Evolutionary conservation across 2,113 vertebrate genomes (phyloP).

Genomic region (Cyanistes caeruleus): DNA sequence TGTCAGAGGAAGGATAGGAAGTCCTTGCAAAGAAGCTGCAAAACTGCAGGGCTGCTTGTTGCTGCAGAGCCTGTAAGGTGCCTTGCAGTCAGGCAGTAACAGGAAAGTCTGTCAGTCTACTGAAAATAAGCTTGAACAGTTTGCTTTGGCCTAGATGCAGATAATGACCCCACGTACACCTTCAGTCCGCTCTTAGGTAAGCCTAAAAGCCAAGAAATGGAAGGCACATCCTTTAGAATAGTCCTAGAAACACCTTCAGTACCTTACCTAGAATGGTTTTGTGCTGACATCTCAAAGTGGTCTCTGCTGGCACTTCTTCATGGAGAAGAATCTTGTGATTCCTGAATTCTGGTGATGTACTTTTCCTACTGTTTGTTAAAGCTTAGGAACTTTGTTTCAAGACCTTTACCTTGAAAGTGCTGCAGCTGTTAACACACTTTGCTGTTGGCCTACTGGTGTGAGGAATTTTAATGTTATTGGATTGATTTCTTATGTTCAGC

Average conservation of each 20-base stretch:
- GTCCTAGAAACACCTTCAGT: not conserved
- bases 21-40: not conserved
- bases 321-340: not conserved
- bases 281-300: not conserved
- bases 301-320: accelerated
- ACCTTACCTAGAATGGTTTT: not conserved
- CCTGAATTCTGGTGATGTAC: not conserved
- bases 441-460: not conserved
- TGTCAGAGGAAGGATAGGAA: not conserved
- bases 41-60: not conserved
- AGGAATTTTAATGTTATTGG: not conserved
- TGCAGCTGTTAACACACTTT: not conserved
- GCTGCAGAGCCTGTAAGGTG: not conserved
- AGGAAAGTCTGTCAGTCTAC: not conserved
- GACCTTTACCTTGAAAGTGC: not conserved
- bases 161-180: not conserved
- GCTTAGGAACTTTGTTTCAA: not conserved
- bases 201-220: not conserved
- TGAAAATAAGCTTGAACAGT: not conserved
- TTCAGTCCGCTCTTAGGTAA: not conserved
- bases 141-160: not conserved
- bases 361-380: not conserved
- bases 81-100: not conserved
- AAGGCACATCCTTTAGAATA: not conserved
- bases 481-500: not conserved